Evolutionary conservation across 37 sponge, comb jelly and placozoan species (phyloP).

Genomic region (Oopsacas minuta): DNA sequence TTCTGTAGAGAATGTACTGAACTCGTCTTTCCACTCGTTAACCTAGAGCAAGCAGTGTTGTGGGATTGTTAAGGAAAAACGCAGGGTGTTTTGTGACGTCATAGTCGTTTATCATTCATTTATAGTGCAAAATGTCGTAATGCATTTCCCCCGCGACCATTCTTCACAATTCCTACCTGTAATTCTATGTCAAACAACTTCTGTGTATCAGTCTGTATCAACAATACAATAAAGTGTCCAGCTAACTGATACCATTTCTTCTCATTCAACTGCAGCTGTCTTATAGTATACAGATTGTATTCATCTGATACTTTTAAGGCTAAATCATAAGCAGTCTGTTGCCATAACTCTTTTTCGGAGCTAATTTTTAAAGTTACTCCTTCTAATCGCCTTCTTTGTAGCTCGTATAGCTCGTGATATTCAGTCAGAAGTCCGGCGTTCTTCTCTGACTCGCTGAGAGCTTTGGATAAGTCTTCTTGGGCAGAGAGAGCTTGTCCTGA

Average conservation of each 20-base stretch:
- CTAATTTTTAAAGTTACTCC: constrained; percentile 38
- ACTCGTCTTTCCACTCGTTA: not conserved
- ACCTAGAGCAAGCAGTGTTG: too few species aligned
- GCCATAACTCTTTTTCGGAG: constrained; percentile 71
- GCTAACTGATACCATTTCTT: constrained; percentile 71
- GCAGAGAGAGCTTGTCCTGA: not conserved
- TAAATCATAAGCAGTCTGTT: constrained; percentile 63
- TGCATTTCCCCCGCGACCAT: too few species aligned
- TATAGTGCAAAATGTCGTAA: too few species aligned
- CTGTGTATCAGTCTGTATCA: constrained; percentile 57
- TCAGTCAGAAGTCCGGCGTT: constrained; percentile 76
- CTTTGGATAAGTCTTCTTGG: constrained; percentile 38
- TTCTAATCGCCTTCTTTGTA: constrained; percentile 80
- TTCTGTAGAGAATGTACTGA: not conserved
- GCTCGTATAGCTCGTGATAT: constrained; percentile 87
- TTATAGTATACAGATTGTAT: constrained; percentile 36
- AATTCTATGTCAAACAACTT: constrained; percentile 28
- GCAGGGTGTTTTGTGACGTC: too few species aligned
- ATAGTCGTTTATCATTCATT: too few species aligned
- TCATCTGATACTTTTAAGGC: constrained; percentile 40
- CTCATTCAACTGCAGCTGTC: constrained; percentile 74
- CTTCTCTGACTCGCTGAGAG: constrained; percentile 72
- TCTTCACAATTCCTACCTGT: too few species aligned
- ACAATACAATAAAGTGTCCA: constrained; percentile 60
- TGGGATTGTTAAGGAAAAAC: too few species aligned